Percentiles rank a stretch among this genome's conserved stretches.
phyloP scores from a whole-genome alignment of 2,113 vertebrate species.

The Eurypyga helias region DNA sequence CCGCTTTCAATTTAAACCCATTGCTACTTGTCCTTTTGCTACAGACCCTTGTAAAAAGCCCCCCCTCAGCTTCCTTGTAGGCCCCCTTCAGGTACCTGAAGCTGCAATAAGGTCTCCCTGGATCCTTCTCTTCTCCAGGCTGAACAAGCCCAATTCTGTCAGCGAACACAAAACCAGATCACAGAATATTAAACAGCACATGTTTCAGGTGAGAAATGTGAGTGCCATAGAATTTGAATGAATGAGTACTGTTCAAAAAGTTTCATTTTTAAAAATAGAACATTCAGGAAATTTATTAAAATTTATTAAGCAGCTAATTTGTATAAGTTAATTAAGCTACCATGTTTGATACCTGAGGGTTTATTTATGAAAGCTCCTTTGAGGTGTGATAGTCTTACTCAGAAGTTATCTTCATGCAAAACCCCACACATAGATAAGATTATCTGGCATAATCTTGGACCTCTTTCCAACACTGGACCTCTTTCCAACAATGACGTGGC shows the following conservation, averaged over 20 bases:
- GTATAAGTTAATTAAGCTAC: background rate
- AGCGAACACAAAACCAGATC: background rate
- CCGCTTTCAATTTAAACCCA: too few relatives aligned
- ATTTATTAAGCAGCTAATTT: background rate
- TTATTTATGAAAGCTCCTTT: background rate
- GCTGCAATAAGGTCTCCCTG: too few relatives aligned
- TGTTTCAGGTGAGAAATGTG: background rate
- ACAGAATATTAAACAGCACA: rapidly evolving
- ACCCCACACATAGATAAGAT: background rate
- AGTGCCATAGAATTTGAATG: background rate
- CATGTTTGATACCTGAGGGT: background rate
- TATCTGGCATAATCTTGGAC: background rate
- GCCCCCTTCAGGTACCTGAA: too few relatives aligned
- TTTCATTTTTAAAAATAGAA: background rate
- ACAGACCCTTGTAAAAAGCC: too few relatives aligned
- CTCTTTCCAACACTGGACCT: background rate
- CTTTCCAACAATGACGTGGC: background rate
- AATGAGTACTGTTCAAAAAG: background rate
- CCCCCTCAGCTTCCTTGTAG: too few relatives aligned
- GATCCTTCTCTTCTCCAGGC: too few relatives aligned
- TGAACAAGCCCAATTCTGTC: too few relatives aligned
- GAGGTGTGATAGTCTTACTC: background rate
- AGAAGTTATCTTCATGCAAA: background rate
- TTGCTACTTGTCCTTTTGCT: too few relatives aligned
- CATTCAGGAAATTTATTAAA: background rate